phyloP scores from a whole-genome alignment of 2,113 vertebrate species.

The Tympanuchus pallidicinctus region DNA sequence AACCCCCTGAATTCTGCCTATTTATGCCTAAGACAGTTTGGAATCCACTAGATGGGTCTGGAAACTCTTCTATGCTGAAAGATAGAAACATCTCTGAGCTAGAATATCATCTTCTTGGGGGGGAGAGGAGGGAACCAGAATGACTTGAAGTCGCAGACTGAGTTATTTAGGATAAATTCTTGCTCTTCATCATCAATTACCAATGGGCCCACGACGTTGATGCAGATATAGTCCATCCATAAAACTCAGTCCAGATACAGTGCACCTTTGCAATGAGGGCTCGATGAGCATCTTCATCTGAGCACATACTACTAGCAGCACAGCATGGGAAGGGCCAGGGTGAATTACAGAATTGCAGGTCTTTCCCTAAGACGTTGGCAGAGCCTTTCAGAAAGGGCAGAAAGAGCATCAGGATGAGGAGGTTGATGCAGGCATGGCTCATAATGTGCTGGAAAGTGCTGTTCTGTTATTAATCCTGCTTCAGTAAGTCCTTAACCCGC shows the following conservation, averaged over 20 bases:
- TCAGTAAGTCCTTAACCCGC: constrained; percentile 8
- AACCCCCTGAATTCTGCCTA: background rate
- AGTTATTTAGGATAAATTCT: background rate
- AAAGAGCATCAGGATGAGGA: background rate
- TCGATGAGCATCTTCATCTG: background rate
- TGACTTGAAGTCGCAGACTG: background rate
- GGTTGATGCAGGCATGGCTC: background rate
- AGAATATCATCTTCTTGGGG: background rate
- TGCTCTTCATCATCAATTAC: background rate
- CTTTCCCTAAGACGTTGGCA: background rate
- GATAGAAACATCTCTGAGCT: background rate
- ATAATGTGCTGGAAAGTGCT: background rate
- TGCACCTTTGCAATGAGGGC: background rate
- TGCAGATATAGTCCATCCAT: background rate
- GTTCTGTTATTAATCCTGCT: constrained; percentile 26
- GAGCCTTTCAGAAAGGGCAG: background rate
- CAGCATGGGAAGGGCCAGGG: background rate
- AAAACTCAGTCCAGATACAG: background rate
- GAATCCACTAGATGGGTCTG: background rate
- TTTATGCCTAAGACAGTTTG: background rate
- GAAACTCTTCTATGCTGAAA: background rate
- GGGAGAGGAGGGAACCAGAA: too few species aligned
- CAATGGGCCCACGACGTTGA: background rate
- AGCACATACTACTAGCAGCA: fast-evolving
- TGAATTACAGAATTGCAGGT: background rate